These are phyloP conservation scores for Euglossa dilemma DNA, from an alignment of 1,140 invertebrate species.

Conservation along the genomic window DNA sequence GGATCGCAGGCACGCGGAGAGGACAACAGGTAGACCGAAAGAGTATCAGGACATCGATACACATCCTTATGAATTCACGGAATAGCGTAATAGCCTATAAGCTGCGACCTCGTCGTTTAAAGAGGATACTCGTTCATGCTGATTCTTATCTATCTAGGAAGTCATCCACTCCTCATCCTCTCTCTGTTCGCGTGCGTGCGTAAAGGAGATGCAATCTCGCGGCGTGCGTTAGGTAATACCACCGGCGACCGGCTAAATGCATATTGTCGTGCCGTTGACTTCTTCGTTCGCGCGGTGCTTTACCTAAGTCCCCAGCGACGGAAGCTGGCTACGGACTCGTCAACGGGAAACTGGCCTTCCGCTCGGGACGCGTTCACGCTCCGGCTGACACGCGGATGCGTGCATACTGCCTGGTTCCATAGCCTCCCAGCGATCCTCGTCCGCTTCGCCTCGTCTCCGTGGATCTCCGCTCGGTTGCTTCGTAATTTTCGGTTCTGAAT, in stretches of 20 bases:
- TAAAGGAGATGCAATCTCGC: slow-evolving; percentile 63
- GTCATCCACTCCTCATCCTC: slow-evolving; percentile 61
- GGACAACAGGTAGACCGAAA: slow-evolving; percentile 21
- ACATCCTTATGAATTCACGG: slow-evolving; percentile 62
- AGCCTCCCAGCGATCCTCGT: not conserved
- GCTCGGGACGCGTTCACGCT: slow-evolving; percentile 5
- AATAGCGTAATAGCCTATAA: slow-evolving; percentile 61
- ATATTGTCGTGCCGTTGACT: slow-evolving; percentile 65
- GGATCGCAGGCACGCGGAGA: slow-evolving; percentile 1
- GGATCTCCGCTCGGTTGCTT: too few species aligned
- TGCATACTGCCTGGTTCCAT: not conserved
- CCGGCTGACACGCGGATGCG: not conserved
- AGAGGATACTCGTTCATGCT: slow-evolving; percentile 62
- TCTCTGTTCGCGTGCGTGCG: slow-evolving; percentile 41
- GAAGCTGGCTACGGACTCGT: slow-evolving; percentile 40
- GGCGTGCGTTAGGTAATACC: slow-evolving; percentile 65
- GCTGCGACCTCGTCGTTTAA: slow-evolving; percentile 67
- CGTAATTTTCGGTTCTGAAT: too few species aligned
- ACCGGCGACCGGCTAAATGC: slow-evolving; percentile 58
- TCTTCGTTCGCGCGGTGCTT: slow-evolving; percentile 40
- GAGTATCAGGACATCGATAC: slow-evolving; percentile 59
- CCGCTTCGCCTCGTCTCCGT: too few species aligned
- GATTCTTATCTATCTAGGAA: slow-evolving; percentile 74
- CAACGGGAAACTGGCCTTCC: slow-evolving; percentile 50
- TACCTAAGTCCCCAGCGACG: slow-evolving; percentile 26